phyloP scores from a whole-genome alignment of 1,140 invertebrate species.

The Ectropis grisescens region DNA sequence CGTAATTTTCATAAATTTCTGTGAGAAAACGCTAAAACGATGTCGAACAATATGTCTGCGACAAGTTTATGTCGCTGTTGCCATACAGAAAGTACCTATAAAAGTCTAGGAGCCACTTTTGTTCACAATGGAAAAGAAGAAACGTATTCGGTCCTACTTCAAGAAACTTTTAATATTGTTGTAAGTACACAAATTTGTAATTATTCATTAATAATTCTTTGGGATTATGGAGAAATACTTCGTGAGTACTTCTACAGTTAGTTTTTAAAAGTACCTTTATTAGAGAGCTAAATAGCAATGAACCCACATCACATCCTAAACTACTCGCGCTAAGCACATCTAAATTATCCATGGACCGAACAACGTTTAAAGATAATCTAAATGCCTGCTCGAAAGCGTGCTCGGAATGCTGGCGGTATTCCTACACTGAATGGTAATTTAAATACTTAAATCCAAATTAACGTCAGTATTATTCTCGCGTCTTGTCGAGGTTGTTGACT shows the following conservation, averaged over 20 bases:
- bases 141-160: constrained; percentile 12
- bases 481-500: no score
- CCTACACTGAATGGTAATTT: no score
- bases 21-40: no score
- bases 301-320: no score
- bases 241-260: background rate
- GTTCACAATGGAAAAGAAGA: constrained; percentile 7
- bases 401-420: no score
- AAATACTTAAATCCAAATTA: no score
- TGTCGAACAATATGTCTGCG: constrained; percentile 12
- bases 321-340: no score
- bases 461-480: no score
- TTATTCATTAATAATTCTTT: background rate
- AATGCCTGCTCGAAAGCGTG: no score
- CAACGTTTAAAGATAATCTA: no score
- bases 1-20: no score
- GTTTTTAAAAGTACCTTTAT: background rate
- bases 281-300: background rate
- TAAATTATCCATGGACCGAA: no score
- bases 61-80: constrained; percentile 20
- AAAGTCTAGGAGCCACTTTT: constrained; percentile 7
- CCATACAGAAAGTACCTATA: constrained; percentile 14
- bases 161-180: constrained; percentile 20
- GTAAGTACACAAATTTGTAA: constrained; percentile 12
- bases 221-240: background rate